Evolutionary conservation across 2,113 vertebrate species (phyloP), one percentile per base, ranked within the genome.

Genomic region (Chitala chitala): DNA sequence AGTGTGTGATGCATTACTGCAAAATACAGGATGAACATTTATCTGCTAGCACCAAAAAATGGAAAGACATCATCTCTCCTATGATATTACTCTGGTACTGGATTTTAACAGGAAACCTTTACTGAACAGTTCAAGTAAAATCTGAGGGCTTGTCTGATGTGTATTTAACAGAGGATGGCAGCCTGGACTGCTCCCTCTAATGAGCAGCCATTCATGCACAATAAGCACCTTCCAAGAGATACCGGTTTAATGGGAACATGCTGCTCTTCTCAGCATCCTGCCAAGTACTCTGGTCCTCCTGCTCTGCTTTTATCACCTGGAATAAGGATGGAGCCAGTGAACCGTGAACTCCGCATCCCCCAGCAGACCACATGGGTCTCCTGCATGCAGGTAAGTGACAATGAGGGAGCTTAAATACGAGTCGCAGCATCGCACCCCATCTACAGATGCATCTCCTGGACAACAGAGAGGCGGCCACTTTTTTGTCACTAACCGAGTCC

Each of bases 271-370:
- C 84, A 73, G 77, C 83, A 79, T 51, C 74, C 71, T 84, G 88
- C 88, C 84, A 70, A 88, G 89, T 85, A 90, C 90, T 91, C 83
- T 88, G 88, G 87, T 82, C 83, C 78, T 83, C 86, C 89, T 89
- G 87, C 87, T 84, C 87, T 89, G 88, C 89, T 92, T 91, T 90
- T 90, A 90, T 89, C 90, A 91, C 89, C 86, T 87, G 73, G 85
- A 83, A 89, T 88, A 78, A 71, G 70, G 69, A 40, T 76, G n/a
- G 72, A 78, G 42, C 74, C 86, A 86, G 80, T 82, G 87, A 80
- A 86, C 80, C 88, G 76, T 86, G 82, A 56, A 22, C 56, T 38
- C 64, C 42, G 76, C 69, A 66, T 76, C 77, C 79, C 75, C 85
- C 83, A 84, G 82, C 84, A 80, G 75, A 68, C 82, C 76, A 58